Conservation (phyloP, 2,888 invertebrate genomes). For the Toxonevra muliebris region DNA sequence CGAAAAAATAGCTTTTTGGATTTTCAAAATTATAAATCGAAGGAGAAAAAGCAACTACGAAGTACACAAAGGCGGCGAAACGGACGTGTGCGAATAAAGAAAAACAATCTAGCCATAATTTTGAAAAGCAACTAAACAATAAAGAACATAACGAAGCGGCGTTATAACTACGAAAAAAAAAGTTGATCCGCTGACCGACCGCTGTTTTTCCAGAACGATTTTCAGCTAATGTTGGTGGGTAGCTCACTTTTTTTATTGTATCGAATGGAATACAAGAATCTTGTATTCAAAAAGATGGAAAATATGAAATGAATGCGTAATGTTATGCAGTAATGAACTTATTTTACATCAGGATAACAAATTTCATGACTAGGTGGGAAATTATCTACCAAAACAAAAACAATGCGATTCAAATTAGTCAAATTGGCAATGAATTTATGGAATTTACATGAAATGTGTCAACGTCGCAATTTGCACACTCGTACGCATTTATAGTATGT, state of each 20-base stretch:
- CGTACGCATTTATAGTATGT: too few species aligned
- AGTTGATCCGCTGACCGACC: conserved; percentile 37
- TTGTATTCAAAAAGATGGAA: background rate
- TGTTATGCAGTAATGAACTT: background rate
- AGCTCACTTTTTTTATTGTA: conserved; percentile 14
- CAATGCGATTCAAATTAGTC: too few species aligned
- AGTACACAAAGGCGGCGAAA: conserved; percentile 13
- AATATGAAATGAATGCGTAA: conserved; percentile 3
- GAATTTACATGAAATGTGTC: conserved; percentile 38
- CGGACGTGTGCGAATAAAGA: conserved; percentile 26
- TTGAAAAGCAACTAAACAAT: conserved; percentile 15
- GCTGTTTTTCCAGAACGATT: conserved; percentile 39
- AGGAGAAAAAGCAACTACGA: too few species aligned
- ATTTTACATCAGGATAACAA: background rate
- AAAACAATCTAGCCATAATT: conserved; percentile 2
- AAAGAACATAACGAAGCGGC: too few species aligned
- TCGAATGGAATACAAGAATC: background rate
- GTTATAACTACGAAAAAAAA: background rate
- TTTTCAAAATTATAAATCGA: too few species aligned
- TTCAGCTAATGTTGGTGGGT: conserved; percentile 39
- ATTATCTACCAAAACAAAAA: too few species aligned
- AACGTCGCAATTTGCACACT: conserved; percentile 38
- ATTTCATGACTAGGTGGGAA: too few species aligned
- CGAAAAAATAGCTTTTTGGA: background rate
- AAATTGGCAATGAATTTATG: background rate